These are phyloP conservation scores for Coluber constrictor DNA, from an alignment of 2,797 vertebrate species.

Conservation along the genomic window DNA sequence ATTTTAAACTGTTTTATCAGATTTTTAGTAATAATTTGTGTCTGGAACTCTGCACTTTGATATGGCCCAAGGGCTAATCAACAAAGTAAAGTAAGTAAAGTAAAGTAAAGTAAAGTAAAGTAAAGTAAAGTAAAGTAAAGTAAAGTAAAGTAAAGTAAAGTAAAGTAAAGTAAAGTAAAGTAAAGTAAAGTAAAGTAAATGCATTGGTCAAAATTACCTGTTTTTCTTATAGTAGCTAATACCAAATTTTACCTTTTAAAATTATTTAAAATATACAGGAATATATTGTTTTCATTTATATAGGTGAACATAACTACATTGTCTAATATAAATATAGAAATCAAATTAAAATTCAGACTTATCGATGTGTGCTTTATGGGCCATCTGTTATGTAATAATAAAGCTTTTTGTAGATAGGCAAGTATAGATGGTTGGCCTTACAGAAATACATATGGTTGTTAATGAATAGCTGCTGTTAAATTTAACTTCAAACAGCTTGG, in stretches of 20 bases:
- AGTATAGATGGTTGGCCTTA: slow-evolving; percentile 11
- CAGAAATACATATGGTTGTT: slow-evolving; percentile 5
- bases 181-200: too few species aligned
- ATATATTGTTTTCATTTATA: not conserved
- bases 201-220: not conserved
- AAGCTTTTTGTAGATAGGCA: slow-evolving; percentile 13
- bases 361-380: slow-evolving; percentile 13
- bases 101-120: too few species aligned
- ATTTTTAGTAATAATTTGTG: too few species aligned
- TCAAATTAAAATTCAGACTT: not conserved
- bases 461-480: slow-evolving; percentile 14
- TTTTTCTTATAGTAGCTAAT: not conserved
- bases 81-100: too few species aligned
- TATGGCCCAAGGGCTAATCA: too few species aligned
- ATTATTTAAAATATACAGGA: not conserved
- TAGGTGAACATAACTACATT: not conserved
- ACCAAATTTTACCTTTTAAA: not conserved
- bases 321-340: not conserved
- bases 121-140: too few species aligned
- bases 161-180: too few species aligned
- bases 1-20: too few species aligned
- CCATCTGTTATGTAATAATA: slow-evolving; percentile 12
- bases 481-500: slow-evolving; percentile 22
- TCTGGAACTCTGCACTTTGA: too few species aligned
- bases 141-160: too few species aligned